Base-by-base conservation (phyloP, 2,888 invertebrate genomes). In the Heliconius charithonia region DNA sequence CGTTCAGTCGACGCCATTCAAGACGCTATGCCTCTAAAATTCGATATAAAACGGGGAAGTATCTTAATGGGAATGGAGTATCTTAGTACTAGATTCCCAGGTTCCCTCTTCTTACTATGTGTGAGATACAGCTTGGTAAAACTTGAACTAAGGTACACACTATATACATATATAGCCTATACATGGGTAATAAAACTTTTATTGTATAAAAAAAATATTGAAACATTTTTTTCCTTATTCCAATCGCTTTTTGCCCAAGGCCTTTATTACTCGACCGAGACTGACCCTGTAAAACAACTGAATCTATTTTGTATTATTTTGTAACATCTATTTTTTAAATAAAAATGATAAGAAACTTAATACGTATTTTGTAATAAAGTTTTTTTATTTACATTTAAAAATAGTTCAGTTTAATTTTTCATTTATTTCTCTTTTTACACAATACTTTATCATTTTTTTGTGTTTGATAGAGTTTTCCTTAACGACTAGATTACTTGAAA, bases 231-330 rank as follows among this genome's bases (percentile, higher is more conserved):
- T 75, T 27, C 56, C 59, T 32, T 70, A 22, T 4, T 13, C 37
- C 75, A 37, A 59, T 62, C 29, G 70, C 76, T n/a, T 29, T 29
- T n/a, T 41, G 29, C 70, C 62, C 70, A n/a, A 45, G 76, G 65
- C 29, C n/a, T 79, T 75, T 59, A 65, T 75, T 75, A 66, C 75
- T 62, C 78, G 75, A 63, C 51, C 41, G 78, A 73, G 71, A 63
- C 72, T 72, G 41, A 7, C 78, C 67, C 59, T 37, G 62, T 41
- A 27, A 63, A 67, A 51, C 29, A 67, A 78, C 75, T 75, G 78
- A 63, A 76, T 63, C 62, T 72, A 59, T 67, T 80, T 78, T 75
- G 29, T 63, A 72, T 78, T 72, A 70, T 41, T 22, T 45, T 45
- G 19, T 59, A 27, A 37, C 4, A 19, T 32, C 32, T 37, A 77